Percentiles rank a stretch among this genome's conserved stretches.
phyloP scores from a whole-genome alignment of 1,140 invertebrate species.

The Mamestra configurata region DNA sequence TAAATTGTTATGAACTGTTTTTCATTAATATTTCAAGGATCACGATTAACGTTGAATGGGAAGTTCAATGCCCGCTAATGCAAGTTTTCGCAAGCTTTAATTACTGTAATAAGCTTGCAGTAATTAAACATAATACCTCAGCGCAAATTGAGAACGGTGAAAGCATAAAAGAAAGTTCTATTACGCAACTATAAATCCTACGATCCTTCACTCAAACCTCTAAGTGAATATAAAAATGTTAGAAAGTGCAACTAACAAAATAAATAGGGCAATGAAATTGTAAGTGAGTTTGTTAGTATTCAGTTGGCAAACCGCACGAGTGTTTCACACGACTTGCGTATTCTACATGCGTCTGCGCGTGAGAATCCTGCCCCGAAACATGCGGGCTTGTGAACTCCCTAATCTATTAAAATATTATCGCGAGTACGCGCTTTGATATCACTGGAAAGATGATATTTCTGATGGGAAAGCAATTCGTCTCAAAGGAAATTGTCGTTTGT shows the following conservation, averaged over 20 bases:
- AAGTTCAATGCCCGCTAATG: too few relatives aligned
- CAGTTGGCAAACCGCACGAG: conserved; percentile 71
- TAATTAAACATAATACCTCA: not conserved
- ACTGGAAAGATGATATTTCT: not conserved
- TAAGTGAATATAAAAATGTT: not conserved
- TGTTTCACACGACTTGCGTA: conserved; percentile 81
- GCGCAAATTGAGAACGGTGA: conserved; percentile 4
- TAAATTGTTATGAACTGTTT: too few relatives aligned
- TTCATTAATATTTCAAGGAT: too few relatives aligned
- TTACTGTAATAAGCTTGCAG: not conserved
- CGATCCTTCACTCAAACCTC: not conserved
- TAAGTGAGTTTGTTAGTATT: conserved; percentile 79
- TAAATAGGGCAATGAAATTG: conserved; percentile 78
- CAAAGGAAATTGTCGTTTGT: too few relatives aligned
- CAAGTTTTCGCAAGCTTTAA: not conserved
- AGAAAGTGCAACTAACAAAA: conserved; percentile 52
- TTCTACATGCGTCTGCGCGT: conserved; percentile 67
- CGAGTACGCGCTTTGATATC: conserved; percentile 7
- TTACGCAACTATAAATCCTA: conserved; percentile 14
- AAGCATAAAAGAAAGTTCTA: conserved; percentile 38
- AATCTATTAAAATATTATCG: conserved; percentile 32
- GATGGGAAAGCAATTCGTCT: not conserved
- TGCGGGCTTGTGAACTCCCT: conserved; percentile 66
- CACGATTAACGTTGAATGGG: too few relatives aligned
- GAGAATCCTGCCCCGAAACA: conserved; percentile 66